A percentile compares a stretch with the other conserved stretches of the same genome.
These are phyloP conservation scores for Heterodera filipjevi DNA, from an alignment of 2,888 invertebrate species.

Conservation along the genomic window DNA sequence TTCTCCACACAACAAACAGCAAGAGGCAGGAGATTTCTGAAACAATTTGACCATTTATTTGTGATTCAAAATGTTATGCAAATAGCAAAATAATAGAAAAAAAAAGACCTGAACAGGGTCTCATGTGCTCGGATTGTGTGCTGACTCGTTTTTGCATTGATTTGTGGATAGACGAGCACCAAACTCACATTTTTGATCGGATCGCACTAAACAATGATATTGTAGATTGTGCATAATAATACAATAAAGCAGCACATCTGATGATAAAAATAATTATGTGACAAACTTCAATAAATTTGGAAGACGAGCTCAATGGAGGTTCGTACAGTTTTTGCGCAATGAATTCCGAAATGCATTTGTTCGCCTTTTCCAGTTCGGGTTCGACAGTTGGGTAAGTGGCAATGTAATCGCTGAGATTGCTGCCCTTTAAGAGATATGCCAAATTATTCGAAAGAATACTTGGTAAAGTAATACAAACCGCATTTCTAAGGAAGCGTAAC, in stretches of 20 bases:
- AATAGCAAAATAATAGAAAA: background rate
- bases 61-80: too few species aligned
- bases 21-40: conserved; percentile 36
- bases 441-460: too few species aligned
- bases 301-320: conserved; percentile 34
- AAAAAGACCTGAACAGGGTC: conserved; percentile 39
- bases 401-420: conserved; percentile 37
- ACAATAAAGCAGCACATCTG: too few species aligned
- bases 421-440: conserved; percentile 39
- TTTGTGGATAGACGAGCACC: conserved; percentile 54
- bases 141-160: conserved; percentile 40
- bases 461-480: conserved; percentile 41
- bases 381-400: conserved; percentile 12
- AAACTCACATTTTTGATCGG: conserved; percentile 49
- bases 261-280: too few species aligned
- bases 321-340: conserved; percentile 36
- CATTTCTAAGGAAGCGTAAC: conserved; percentile 46
- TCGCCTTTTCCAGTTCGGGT: conserved; percentile 34
- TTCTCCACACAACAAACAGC: conserved; percentile 39
- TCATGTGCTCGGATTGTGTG: conserved; percentile 41
- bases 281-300: conserved; percentile 25
- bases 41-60: background rate
- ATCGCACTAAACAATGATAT: conserved; percentile 38
- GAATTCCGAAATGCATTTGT: conserved; percentile 39
- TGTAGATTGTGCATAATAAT: too few species aligned